Evolutionary conservation across 2,888 invertebrate species (phyloP).

Genomic region (Gryllus longicercus): DNA sequence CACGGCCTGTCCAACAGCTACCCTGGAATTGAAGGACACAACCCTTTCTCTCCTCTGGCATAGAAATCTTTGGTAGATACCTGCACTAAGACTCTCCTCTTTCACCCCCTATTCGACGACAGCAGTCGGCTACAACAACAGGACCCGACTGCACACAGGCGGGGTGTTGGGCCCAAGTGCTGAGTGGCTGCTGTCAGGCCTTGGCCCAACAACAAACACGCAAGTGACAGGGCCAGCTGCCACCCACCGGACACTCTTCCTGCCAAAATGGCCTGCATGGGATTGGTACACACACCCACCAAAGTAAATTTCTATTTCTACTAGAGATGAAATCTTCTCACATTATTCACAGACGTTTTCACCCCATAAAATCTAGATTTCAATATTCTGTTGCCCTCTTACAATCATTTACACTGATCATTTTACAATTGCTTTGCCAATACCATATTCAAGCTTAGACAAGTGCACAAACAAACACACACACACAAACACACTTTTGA

Average conservation of each 20-base stretch:
- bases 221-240: neutral
- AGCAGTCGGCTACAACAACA: neutral
- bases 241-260: neutral
- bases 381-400: no score
- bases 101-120: slow-evolving; percentile 9
- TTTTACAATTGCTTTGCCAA: no score
- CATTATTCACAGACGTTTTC: no score
- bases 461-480: no score
- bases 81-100: neutral
- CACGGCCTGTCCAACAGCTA: neutral
- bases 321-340: no score
- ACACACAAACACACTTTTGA: no score
- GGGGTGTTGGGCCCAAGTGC: neutral
- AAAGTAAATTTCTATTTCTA: no score
- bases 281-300: neutral
- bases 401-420: no score
- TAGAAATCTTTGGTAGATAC: neutral
- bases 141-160: neutral
- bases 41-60: neutral
- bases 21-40: neutral
- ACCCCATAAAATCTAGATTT: no score
- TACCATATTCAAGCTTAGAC: no score
- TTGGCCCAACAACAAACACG: neutral
- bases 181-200: neutral
- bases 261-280: neutral